phyloP scores from a whole-genome alignment of 1,140 invertebrate genomes.

The Polypedilum pembai region DNA sequence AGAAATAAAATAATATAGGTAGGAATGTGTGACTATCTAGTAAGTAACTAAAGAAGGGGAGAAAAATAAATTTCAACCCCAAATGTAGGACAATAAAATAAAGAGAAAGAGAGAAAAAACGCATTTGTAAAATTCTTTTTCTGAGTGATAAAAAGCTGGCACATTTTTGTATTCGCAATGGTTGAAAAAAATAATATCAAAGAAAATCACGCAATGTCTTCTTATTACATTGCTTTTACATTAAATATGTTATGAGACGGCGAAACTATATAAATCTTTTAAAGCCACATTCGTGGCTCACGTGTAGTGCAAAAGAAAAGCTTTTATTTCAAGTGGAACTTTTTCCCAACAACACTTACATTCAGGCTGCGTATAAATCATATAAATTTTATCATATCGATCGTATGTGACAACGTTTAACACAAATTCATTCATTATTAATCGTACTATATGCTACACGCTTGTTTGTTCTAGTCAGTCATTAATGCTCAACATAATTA shows the following conservation, averaged over 20 bases:
- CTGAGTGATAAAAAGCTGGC: neutral
- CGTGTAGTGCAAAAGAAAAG: neutral
- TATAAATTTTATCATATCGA: too few species aligned
- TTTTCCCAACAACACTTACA: too few species aligned
- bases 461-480: too few species aligned
- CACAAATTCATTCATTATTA: too few species aligned
- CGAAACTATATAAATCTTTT: neutral
- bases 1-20: neutral
- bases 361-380: too few species aligned
- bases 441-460: too few species aligned
- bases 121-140: slow-evolving; percentile 1
- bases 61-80: neutral
- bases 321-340: neutral
- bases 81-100: neutral
- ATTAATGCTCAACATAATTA: too few species aligned
- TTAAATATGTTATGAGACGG: neutral
- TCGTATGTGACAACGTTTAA: too few species aligned
- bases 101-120: neutral
- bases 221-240: neutral
- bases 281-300: neutral
- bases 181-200: neutral
- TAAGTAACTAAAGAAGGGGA: neutral
- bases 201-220: neutral
- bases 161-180: slow-evolving; percentile 11
- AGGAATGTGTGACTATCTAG: neutral